phyloP scores from a whole-genome alignment of 2,888 invertebrate genomes.

The Aphodius granarius region DNA sequence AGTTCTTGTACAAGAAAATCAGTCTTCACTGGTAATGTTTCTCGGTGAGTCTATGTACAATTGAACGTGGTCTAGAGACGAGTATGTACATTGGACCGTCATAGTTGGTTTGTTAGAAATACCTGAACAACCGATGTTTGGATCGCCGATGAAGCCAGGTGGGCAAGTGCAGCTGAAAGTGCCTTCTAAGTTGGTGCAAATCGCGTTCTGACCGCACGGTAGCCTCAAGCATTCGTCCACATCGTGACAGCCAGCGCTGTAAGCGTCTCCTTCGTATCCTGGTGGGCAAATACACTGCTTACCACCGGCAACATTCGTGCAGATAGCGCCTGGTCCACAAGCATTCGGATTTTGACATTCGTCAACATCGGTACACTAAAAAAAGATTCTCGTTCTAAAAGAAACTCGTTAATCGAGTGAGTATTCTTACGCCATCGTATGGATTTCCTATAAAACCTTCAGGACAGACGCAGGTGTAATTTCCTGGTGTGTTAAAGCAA shows the following conservation, averaged over 20 bases:
- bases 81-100: constrained; percentile 28
- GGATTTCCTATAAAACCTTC: constrained; percentile 85
- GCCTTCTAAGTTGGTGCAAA: constrained; percentile 80
- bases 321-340: constrained; percentile 78
- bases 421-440: constrained; percentile 61
- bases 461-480: constrained; percentile 83
- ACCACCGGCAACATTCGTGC: constrained; percentile 79
- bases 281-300: constrained; percentile 80
- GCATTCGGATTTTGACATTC: constrained; percentile 71
- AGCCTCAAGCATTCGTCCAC: constrained; percentile 86
- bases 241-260: constrained; percentile 88
- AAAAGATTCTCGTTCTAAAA: constrained; percentile 69
- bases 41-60: constrained; percentile 30
- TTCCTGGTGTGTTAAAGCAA: constrained; percentile 83
- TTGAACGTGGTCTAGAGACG: constrained; percentile 16
- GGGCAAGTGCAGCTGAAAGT: constrained; percentile 81
- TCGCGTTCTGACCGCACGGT: constrained; percentile 79
- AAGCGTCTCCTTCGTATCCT: constrained; percentile 81
- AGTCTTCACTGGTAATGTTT: constrained; percentile 51
- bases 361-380: constrained; percentile 76
- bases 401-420: constrained; percentile 76
- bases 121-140: constrained; percentile 76
- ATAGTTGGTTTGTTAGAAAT: constrained; percentile 38
- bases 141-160: constrained; percentile 83
- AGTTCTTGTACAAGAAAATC: constrained; percentile 51